Conservation (phyloP, 2,113 vertebrate genomes). For the Spermophilus dauricus region DNA sequence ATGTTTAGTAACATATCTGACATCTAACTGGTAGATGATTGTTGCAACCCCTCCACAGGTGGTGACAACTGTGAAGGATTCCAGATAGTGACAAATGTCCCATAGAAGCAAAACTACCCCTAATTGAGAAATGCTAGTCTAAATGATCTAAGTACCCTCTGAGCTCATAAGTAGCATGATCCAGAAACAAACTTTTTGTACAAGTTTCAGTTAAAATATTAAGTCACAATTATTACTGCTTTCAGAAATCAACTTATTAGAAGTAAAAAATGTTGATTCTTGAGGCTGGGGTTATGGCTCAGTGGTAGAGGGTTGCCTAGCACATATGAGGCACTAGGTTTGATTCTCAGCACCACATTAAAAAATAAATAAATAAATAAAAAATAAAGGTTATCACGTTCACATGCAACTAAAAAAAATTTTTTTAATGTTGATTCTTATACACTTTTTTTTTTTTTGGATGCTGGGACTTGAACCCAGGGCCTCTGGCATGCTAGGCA, state of each 20-base stretch:
- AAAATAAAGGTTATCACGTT: no score
- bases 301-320: no score
- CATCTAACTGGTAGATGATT: neutral
- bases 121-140: neutral
- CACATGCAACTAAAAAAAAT: no score
- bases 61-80: neutral
- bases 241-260: constrained; percentile 46
- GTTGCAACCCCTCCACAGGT: neutral
- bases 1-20: neutral
- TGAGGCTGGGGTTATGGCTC: no score
- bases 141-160: neutral
- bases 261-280: neutral
- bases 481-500: neutral
- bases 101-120: neutral
- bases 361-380: no score
- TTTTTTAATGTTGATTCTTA: no score
- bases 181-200: constrained; percentile 36
- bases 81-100: neutral
- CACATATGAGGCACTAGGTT: no score
- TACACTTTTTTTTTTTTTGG: no score
- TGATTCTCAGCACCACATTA: no score
- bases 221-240: neutral
- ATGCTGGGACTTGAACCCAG: neutral
- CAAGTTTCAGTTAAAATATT: constrained; percentile 54
- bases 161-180: neutral